Evolutionary conservation across 1,140 invertebrate genomes (phyloP).

Genomic region (Halictus rubicundus): DNA sequence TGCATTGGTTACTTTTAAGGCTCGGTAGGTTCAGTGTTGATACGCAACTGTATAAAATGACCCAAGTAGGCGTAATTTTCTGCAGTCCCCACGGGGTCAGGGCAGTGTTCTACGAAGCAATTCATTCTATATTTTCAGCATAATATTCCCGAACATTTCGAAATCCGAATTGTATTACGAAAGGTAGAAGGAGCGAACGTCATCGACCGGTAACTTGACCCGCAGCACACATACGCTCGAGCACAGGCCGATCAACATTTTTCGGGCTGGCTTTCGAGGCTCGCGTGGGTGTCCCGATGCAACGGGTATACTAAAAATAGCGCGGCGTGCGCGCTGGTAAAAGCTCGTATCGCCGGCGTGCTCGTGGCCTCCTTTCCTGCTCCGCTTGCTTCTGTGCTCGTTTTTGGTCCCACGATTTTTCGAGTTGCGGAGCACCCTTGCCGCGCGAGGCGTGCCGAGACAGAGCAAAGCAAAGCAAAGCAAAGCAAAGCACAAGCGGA

Average conservation of each 20-base stretch:
- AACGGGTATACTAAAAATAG: slow-evolving; percentile 68
- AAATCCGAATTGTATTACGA: too few relatives aligned
- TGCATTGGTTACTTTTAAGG: too few relatives aligned
- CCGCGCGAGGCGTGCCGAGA: neutral
- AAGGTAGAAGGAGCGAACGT: too few relatives aligned
- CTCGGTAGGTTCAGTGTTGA: too few relatives aligned
- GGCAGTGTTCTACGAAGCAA: too few relatives aligned
- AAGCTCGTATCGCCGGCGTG: slow-evolving; percentile 53
- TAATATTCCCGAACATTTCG: too few relatives aligned
- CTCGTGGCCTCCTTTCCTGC: slow-evolving; percentile 52
- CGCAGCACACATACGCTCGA: neutral
- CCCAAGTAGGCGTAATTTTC: too few relatives aligned
- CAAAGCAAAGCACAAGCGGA: neutral
- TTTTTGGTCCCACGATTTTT: slow-evolving; percentile 9
- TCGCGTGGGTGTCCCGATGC: neutral
- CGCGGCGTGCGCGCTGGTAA: slow-evolving; percentile 63
- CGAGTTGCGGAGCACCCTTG: neutral
- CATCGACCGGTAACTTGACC: neutral
- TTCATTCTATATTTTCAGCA: too few relatives aligned
- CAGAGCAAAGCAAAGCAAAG: neutral
- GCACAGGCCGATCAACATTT: neutral
- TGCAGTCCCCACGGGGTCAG: too few relatives aligned
- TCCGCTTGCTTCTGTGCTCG: slow-evolving; percentile 21
- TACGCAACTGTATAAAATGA: too few relatives aligned
- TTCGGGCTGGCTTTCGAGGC: neutral